These are phyloP conservation scores for Nylanderia fulva DNA, from an alignment of 1,140 invertebrate species.

Conservation along the genomic window DNA sequence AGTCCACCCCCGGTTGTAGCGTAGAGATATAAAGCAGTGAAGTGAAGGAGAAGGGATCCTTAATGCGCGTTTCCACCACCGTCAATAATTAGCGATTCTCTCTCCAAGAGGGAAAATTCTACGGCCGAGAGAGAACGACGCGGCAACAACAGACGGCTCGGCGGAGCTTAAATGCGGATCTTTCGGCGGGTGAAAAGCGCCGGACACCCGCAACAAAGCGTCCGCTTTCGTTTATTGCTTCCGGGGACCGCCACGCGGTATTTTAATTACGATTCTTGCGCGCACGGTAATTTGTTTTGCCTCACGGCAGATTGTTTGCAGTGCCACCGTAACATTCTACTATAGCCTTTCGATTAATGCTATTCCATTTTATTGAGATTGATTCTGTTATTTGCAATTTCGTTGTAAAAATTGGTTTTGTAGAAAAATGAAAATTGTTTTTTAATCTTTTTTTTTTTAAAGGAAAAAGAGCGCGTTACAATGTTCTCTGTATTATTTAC, in stretches of 20 bases:
- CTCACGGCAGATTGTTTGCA: slow-evolving; percentile 29
- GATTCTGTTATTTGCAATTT: slow-evolving; percentile 20
- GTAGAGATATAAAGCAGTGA: too few relatives aligned
- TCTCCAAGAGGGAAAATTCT: slow-evolving; percentile 8
- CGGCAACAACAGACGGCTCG: background rate
- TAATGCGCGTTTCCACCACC: slow-evolving; percentile 23
- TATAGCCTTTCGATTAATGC: slow-evolving; percentile 26
- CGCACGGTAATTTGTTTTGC: slow-evolving; percentile 54
- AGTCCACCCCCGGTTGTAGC: background rate
- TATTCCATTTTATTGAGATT: background rate
- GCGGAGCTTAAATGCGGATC: slow-evolving; percentile 18
- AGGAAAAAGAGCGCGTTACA: background rate
- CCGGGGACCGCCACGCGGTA: slow-evolving; percentile 13
- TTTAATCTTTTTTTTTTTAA: background rate
- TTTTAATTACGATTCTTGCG: slow-evolving; percentile 58
- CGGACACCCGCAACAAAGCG: slow-evolving; percentile 22
- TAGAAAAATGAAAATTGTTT: background rate
- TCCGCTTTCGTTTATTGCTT: slow-evolving; percentile 47
- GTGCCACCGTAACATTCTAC: background rate
- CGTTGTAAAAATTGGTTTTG: background rate
- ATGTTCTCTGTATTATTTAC: background rate
- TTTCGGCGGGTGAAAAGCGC: slow-evolving; percentile 16
- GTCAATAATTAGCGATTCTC: slow-evolving; percentile 67
- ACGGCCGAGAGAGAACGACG: background rate
- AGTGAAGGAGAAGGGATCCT: background rate